Evolutionary conservation across 53 echinoderm and acorn worm genomes (phyloP).

Genomic region (Antedon mediterranea): DNA sequence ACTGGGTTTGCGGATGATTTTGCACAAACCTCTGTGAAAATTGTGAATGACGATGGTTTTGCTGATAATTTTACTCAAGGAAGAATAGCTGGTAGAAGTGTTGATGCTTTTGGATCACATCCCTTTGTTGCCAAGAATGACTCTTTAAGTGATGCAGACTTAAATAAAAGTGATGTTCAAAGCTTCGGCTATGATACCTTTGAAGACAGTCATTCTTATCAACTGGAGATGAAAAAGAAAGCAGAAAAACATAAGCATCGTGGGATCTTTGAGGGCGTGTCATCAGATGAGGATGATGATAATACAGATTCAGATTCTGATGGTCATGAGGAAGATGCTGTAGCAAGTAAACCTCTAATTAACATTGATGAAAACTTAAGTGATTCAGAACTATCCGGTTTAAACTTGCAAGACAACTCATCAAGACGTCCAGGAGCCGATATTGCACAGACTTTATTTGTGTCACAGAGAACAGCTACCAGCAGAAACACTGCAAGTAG

Average conservation of each 20-base stretch:
- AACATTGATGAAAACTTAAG: constrained; percentile 61
- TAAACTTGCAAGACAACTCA: constrained; percentile 61
- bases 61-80: not conserved
- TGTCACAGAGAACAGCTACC: constrained; percentile 11
- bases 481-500: constrained; percentile 53
- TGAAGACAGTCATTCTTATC: constrained; percentile 17
- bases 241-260: constrained; percentile 83
- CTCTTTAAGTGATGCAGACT: not conserved
- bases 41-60: constrained; percentile 9
- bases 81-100: not conserved
- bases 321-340: constrained; percentile 41
- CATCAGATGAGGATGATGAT: constrained; percentile 39
- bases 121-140: constrained; percentile 16
- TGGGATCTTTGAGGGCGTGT: constrained; percentile 57
- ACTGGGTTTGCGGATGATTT: not conserved
- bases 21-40: not conserved
- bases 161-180: constrained; percentile 16
- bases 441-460: constrained; percentile 54
- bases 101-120: constrained; percentile 39
- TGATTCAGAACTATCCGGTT: constrained; percentile 73
- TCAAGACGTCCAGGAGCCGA: not conserved
- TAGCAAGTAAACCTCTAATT: constrained; percentile 24
- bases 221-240: constrained; percentile 6
- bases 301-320: constrained; percentile 45
- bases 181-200: not conserved